These are phyloP conservation scores for Crenuchus spilurus DNA, from an alignment of 2,797 vertebrate species.

Conservation along the genomic window DNA sequence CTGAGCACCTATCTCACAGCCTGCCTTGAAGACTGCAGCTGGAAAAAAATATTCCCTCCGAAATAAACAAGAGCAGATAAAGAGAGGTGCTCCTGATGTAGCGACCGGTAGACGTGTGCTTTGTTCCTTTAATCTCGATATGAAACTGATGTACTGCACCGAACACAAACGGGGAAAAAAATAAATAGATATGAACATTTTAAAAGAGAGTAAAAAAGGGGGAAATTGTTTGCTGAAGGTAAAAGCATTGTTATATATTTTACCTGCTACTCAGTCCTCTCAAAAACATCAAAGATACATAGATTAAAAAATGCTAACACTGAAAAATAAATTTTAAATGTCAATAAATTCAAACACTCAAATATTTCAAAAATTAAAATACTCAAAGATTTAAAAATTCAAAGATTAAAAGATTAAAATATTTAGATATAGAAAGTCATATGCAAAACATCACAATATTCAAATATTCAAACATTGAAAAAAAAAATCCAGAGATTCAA, in stretches of 20 bases:
- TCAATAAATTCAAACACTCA: too few relatives aligned
- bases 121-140: slow-evolving; percentile 2
- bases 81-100: slow-evolving; percentile 3
- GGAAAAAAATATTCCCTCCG: slow-evolving; percentile 23
- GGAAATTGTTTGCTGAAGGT: not conserved
- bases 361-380: too few relatives aligned
- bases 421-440: too few relatives aligned
- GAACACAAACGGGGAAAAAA: slow-evolving; percentile 14
- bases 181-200: not conserved
- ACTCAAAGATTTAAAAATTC: too few relatives aligned
- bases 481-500: too few relatives aligned
- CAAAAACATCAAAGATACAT: too few relatives aligned
- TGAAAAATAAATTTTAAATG: too few relatives aligned
- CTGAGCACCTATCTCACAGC: slow-evolving; percentile 35
- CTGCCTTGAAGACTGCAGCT: slow-evolving; percentile 28
- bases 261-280: too few relatives aligned
- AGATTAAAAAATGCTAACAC: too few relatives aligned
- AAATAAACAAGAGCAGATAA: slow-evolving; percentile 44
- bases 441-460: too few relatives aligned
- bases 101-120: not conserved
- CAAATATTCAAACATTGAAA: too few relatives aligned
- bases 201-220: not conserved
- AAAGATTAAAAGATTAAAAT: too few relatives aligned
- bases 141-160: slow-evolving; percentile 12
- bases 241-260: not conserved